Percentiles rank a stretch among this genome's conserved stretches.
Evolutionary conservation across 53 echinoderm and acorn worm genomes (phyloP).

Genomic region (Mesocentrotus franciscanus): DNA sequence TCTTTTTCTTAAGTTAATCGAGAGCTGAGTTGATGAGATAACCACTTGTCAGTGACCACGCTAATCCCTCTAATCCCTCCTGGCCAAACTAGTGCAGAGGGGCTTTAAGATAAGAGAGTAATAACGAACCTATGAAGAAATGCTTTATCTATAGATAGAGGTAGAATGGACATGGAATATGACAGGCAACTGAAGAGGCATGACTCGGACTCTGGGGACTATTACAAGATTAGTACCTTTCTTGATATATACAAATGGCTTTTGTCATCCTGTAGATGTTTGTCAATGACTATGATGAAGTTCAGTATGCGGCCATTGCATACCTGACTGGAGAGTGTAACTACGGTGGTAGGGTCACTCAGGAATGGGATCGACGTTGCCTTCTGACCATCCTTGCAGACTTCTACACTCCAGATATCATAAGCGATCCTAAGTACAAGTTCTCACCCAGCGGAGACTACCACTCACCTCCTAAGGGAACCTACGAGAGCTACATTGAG

Average conservation of each 20-base stretch:
- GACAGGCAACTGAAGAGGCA: too few species aligned
- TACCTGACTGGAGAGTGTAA: conserved; percentile 99
- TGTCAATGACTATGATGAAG: conserved; percentile 96
- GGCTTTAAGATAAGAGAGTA: too few species aligned
- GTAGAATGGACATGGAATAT: too few species aligned
- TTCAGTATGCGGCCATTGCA: conserved; percentile 93
- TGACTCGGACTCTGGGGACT: not conserved
- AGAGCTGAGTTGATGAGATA: too few species aligned
- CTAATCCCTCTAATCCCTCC: too few species aligned
- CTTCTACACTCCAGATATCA: conserved; percentile 86
- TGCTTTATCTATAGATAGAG: too few species aligned
- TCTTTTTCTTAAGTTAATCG: too few species aligned
- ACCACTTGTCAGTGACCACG: too few species aligned
- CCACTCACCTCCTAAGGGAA: conserved; percentile 85
- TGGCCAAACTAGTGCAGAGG: too few species aligned
- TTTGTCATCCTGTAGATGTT: conserved; percentile 79
- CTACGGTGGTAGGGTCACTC: conserved; percentile 97
- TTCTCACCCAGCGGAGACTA: conserved; percentile 97
- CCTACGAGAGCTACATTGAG: conserved; percentile 94
- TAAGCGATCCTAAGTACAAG: conserved; percentile 91
- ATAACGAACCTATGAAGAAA: too few species aligned
- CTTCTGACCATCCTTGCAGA: conserved; percentile 95
- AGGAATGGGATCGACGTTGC: conserved; percentile 91
- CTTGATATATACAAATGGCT: not conserved
- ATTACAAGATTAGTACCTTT: not conserved